Evolutionary conservation across 2,797 vertebrate species (phyloP), one percentile per base, ranked within the genome.

Genomic region (Ctenochaetus hawaiiensis): DNA sequence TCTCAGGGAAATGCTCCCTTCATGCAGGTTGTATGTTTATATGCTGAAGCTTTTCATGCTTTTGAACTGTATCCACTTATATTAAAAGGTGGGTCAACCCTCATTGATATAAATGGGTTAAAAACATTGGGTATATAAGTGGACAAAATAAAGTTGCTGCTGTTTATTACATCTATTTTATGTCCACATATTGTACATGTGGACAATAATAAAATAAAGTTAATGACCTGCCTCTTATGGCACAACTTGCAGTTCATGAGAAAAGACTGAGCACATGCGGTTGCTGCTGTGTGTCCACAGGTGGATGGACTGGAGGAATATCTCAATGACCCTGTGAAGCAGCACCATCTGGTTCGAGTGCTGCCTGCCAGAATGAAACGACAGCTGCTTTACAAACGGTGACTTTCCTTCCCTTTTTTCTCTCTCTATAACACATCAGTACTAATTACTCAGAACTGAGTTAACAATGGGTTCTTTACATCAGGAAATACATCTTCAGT

Each of bases 311-410:
- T 99, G 51, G 96, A 98, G 52, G 95, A 96, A 0, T 97, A 95
- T 81, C 93, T 99, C 88, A 96, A 92, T 5, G 96, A 99, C 87
- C 95, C 97, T 0, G 70, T 97, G 60, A 98, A 96, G 93, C 97
- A 97, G 43, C 96, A 99, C 84, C 94, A 94, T 0, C 94, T 99
- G 20, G 93, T 99, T 59, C 91, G 95, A 64, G 88, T 83, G 69
- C 94, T 99, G 45, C 98, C 98, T 6, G 77, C 94, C 64, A 81
- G 77, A 43, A 93, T 98, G 64, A 96, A 94, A 75, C 96, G 96
- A 87, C 95, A 96, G 87, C 96, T 99, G 22, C 95, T 99, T 22
- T 97, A 96, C 79, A 97, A 92, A 93, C 95, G 98, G 98, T 98
- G 67, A 91, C 85, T 86, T 62, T 49, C n/a, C 23, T 9, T 57